A percentile compares a stretch with the other conserved stretches of the same genome.
phyloP scores from a whole-genome alignment of 2,797 vertebrate species.

The Benthosema pterotum region DNA sequence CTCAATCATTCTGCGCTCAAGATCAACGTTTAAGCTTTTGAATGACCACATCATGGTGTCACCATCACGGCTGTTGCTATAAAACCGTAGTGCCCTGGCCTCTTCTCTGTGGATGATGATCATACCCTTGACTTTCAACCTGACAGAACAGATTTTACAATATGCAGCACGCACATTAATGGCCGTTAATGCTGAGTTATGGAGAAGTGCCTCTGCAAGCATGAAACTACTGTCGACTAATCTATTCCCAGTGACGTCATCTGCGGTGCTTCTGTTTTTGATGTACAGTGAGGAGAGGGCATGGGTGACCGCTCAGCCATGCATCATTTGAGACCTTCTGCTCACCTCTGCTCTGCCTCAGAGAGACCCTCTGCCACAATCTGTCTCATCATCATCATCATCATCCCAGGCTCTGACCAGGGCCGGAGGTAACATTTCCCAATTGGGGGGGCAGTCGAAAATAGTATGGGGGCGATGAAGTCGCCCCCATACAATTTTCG shows the following conservation, averaged over 20 bases:
- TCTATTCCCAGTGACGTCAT: constrained; percentile 22
- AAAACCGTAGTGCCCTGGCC: constrained; percentile 29
- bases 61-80: constrained; percentile 46
- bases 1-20: constrained; percentile 34
- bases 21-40: constrained; percentile 31
- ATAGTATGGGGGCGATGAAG: too few species aligned
- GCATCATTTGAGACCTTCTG: constrained; percentile 32
- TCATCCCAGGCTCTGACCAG: too few species aligned
- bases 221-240: constrained; percentile 21
- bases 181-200: constrained; percentile 7
- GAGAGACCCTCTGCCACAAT: constrained; percentile 28
- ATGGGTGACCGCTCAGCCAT: constrained; percentile 18
- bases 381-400: constrained; percentile 23
- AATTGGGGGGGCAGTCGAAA: too few species aligned
- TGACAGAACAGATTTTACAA: constrained; percentile 37
- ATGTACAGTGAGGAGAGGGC: constrained; percentile 22
- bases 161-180: constrained; percentile 14
- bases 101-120: constrained; percentile 39
- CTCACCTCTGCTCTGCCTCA: constrained; percentile 24
- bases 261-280: constrained; percentile 19
- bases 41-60: constrained; percentile 43
- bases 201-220: constrained; percentile 12
- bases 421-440: too few species aligned
- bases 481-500: too few species aligned
- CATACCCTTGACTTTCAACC: constrained; percentile 42